These are phyloP conservation scores for Elymnias hypermnestra DNA, from an alignment of 1,140 invertebrate genomes.

Conservation along the genomic window DNA sequence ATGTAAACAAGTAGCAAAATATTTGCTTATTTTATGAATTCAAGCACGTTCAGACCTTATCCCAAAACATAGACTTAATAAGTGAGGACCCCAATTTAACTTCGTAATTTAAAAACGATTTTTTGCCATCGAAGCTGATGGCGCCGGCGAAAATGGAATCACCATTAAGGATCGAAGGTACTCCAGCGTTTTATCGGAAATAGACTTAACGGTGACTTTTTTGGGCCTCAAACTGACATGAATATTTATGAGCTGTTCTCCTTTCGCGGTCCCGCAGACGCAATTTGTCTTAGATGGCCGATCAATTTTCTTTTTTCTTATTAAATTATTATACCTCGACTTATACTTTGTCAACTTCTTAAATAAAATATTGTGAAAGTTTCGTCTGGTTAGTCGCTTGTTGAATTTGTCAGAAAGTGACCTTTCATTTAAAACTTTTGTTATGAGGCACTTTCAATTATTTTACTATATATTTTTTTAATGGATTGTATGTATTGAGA, in stretches of 20 bases:
- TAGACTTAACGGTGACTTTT: conserved; percentile 68
- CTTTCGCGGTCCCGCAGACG: conserved; percentile 38
- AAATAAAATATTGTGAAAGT: no score
- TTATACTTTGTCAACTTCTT: conserved; percentile 1
- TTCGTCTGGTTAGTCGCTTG: no score
- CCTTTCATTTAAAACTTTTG: no score
- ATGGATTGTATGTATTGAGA: no score
- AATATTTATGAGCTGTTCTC: conserved; percentile 67
- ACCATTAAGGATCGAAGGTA: conserved; percentile 52
- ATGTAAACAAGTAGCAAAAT: no score
- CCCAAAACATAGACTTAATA: conserved; percentile 4
- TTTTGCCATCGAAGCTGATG: conserved; percentile 28
- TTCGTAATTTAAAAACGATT: conserved; percentile 43
- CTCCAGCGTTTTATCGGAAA: conserved; percentile 63
- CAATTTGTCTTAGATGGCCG: conserved; percentile 32
- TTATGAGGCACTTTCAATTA: no score
- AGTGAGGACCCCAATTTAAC: conserved; percentile 23
- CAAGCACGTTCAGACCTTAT: conserved; percentile 13
- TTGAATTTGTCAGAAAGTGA: no score
- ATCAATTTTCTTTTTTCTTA: conserved; percentile 10
- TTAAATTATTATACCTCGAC: conserved; percentile 9
- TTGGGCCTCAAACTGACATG: conserved; percentile 56
- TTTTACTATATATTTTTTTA: no score
- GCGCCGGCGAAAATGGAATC: conserved; percentile 45
- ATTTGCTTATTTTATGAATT: conserved; percentile 2